These are phyloP conservation scores for Holocentrus rufus DNA, from an alignment of 2,797 vertebrate species.

Conservation along the genomic window DNA sequence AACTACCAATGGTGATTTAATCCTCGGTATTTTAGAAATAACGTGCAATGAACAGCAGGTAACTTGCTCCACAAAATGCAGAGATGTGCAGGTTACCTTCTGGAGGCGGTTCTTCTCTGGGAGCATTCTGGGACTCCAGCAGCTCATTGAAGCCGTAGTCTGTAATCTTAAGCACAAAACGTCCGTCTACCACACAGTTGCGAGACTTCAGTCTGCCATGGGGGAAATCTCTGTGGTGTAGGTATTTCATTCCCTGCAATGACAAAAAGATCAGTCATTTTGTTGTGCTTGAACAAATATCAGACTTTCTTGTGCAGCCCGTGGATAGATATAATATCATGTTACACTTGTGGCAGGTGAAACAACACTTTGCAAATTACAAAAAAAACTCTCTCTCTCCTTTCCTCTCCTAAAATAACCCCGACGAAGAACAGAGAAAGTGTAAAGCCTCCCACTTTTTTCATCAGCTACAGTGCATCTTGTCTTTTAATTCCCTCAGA, in stretches of 20 bases:
- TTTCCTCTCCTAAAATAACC: too few species aligned
- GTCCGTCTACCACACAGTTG: constrained; percentile 93
- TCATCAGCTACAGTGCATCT: background rate
- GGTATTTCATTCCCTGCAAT: constrained; percentile 92
- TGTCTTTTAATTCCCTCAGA: background rate
- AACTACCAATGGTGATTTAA: too few species aligned
- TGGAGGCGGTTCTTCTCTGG: constrained; percentile 75
- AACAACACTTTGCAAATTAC: too few species aligned
- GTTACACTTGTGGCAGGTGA: too few species aligned
- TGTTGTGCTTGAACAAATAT: constrained; percentile 10
- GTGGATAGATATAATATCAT: too few species aligned
- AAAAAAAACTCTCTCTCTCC: too few species aligned
- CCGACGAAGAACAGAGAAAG: too few species aligned
- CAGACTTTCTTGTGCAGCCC: too few species aligned
- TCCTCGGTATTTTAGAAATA: too few species aligned
- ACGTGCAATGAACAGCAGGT: too few species aligned
- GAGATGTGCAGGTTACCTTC: constrained; percentile 80
- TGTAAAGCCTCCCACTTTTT: background rate
- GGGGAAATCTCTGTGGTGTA: constrained; percentile 88
- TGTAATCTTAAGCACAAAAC: constrained; percentile 94
- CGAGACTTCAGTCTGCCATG: constrained; percentile 91
- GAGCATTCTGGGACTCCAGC: constrained; percentile 85
- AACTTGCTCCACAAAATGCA: too few species aligned
- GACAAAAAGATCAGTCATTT: constrained; percentile 16
- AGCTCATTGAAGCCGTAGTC: constrained; percentile 91